Evolutionary conservation across 2,888 invertebrate species (phyloP).

Genomic region (Trypoxylon attenuatum): DNA sequence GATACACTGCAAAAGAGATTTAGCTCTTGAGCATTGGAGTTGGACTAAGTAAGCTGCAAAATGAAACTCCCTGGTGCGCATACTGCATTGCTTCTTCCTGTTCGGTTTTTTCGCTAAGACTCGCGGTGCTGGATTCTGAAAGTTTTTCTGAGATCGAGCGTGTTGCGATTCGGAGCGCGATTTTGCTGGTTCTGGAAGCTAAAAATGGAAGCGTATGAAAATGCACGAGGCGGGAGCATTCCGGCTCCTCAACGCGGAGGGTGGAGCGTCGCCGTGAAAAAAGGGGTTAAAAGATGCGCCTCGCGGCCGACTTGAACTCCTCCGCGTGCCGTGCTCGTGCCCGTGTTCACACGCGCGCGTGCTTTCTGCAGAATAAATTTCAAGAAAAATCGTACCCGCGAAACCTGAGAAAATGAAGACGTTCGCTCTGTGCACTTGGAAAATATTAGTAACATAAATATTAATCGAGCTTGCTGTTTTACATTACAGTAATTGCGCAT

Average conservation of each 20-base stretch:
- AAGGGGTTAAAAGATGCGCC: constrained; percentile 3
- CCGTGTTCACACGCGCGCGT: not conserved
- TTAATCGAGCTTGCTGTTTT: not conserved
- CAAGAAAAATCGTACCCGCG: no score
- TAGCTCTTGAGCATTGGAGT: no score
- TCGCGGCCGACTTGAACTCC: no score
- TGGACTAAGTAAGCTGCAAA: no score
- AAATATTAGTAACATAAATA: not conserved
- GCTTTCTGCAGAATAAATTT: not conserved
- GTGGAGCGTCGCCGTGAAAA: constrained; percentile 1
- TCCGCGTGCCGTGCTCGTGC: no score
- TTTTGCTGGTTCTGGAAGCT: constrained; percentile 16
- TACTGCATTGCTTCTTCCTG: no score
- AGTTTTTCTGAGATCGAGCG: constrained; percentile 32
- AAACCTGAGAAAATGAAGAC: no score
- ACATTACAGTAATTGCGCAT: not conserved
- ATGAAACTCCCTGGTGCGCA: no score
- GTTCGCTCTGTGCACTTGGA: no score
- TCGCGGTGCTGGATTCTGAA: constrained; percentile 19
- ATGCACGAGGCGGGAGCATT: constrained; percentile 26
- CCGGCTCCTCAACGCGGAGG: constrained; percentile 5
- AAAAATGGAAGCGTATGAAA: constrained; percentile 34
- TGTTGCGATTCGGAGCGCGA: constrained; percentile 29
- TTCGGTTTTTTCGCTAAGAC: constrained; percentile 17
- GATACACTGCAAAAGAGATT: no score